phyloP scores from a whole-genome alignment of 2,113 vertebrate genomes.

The Bucco capensis region DNA sequence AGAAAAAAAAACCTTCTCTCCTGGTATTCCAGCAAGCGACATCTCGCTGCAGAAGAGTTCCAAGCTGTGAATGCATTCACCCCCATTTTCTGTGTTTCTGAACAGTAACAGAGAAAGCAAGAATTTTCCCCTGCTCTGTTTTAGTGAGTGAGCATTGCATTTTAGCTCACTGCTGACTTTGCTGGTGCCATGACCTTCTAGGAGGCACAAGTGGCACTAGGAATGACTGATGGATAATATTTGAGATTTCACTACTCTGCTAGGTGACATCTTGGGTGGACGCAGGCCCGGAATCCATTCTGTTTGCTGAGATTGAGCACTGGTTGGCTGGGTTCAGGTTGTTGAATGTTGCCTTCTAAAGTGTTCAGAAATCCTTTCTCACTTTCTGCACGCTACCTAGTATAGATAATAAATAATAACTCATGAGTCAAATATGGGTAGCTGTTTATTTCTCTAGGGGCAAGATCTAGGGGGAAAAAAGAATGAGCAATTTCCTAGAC shows the following conservation, averaged over 20 bases:
- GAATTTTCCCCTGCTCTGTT: neutral
- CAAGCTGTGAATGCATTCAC: neutral
- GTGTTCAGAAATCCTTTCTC: neutral
- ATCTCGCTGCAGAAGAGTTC: neutral
- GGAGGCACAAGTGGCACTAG: neutral
- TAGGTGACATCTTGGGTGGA: neutral
- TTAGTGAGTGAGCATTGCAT: neutral
- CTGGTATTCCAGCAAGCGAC: neutral
- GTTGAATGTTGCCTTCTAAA: neutral
- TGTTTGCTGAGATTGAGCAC: neutral
- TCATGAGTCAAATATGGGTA: neutral
- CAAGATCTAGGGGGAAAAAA: neutral
- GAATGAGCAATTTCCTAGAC: neutral
- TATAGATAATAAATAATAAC: neutral
- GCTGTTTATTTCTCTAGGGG: neutral
- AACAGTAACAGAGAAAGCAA: neutral
- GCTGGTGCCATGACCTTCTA: neutral
- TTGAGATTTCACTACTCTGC: constrained; percentile 5
- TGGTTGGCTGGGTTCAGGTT: neutral
- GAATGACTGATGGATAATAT: neutral
- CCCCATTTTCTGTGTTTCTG: neutral
- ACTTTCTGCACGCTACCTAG: neutral
- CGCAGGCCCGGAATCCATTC: neutral
- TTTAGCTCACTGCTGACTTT: neutral
- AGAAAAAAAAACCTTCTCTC: neutral